Evolutionary conservation across 2,113 vertebrate species (phyloP), one percentile per base, ranked within the genome.

Genomic region (Pseudorasbora parva): DNA sequence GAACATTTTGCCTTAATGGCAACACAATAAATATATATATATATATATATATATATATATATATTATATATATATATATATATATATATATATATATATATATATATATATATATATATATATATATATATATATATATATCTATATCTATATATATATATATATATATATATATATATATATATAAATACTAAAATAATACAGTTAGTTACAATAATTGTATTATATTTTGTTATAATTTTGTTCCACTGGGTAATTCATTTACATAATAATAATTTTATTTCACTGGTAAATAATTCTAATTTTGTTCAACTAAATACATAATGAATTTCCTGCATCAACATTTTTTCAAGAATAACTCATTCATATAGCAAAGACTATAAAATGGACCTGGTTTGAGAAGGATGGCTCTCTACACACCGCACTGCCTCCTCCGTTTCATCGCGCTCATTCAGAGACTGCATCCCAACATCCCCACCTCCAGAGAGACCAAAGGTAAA

Each of bases 381-480:
- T n/a, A n/a, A 10, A 19, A 68, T 19, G 68, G 30, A 84, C 78
- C 82, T 77, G 60, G 23, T 59, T 7, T 81, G 69, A 57, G n/a
- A 12, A 14, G n/a, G 21, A 11, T 73, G 69, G 8, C 56, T 66
- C 45, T 77, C 51, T 59, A 54, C 54, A 75, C 73, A 54, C 9
- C 12, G 54, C 4, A 59, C 6, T 3, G 19, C 0, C 0, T 84
- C 78, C 62, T 86, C 71, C 41, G 60, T 43, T 4, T 77, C 62
- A 19, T 86, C 82, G 15, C 73, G 47, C 41, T 76, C 75, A 54
- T 54, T 76, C 51, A n/a, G 60, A 51, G 43, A 74, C 45, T 47
- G 45, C 66, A n/a, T 27, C 7, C 71, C 51, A 49, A 17, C 25
- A 51, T 81, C 75, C 57, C 59, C 23, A 21, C 83, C 85, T 86